Evolutionary conservation across 2,797 vertebrate species (phyloP), one percentile per base, ranked within the genome.

Genomic region (Chelmon rostratus): DNA sequence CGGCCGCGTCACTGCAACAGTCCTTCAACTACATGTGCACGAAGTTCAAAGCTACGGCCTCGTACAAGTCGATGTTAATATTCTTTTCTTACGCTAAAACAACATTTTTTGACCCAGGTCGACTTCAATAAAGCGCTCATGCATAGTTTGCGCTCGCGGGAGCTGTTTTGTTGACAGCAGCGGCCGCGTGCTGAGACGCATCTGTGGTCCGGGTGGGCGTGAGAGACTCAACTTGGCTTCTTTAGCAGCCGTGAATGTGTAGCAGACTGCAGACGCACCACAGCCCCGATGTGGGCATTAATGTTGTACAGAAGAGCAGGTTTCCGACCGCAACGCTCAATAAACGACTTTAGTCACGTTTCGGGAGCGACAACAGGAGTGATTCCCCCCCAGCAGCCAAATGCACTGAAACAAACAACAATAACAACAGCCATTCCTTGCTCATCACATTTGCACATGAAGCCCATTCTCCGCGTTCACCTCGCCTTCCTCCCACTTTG

Each of bases 201-300:
- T 85, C 91, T 83, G 78, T 28, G 40, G 35, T 86, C 76, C 78
- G 87, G 92, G 94, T 94, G 94, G 93, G 94, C 93, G 94, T 95
- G 94, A 94, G 90, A 92, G 56, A 37, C 28, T 19, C 78, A 94
- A 94, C 86, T 93, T 89, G 84, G 64, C 66, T 76, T 65, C 58
- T 87, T 82, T 72, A 77, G 73, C 78, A 78, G 78, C 70, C 66
- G 69, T 54, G 75, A 72, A 89, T 40, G 85, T 85, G 76, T 3
- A 46, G 59, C 25, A 63, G 42, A 16, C 82, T 79, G 64, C 74
- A 72, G 15, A 21, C 78, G 62, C 76, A 33, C 25, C 3, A 3
- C 56, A 6, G 8, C 7, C 35, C 50, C 64, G 8, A 9, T 50
- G 18, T n/a, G 28, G 15, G 15, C 64, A 2, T 0, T 1, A 8